Base-by-base conservation (phyloP, 2,797 vertebrate species). In the Tiaroga cobitis region DNA sequence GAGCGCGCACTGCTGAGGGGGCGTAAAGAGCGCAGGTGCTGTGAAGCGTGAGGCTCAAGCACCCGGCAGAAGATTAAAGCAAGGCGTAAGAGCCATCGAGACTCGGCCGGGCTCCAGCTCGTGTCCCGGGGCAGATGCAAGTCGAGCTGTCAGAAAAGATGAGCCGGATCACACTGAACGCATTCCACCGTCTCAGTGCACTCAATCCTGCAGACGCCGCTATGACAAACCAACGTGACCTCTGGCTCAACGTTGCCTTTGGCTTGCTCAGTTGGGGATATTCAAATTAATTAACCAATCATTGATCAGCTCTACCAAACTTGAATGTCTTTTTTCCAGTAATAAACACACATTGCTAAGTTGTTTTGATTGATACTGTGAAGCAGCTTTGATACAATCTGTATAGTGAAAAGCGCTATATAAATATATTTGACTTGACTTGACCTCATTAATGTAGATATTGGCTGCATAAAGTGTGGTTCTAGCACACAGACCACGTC, bases 21-120 rank as follows among this genome's bases (percentile, higher is more conserved):
- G 81, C 24, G 68, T 72, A 69, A 75, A 59, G 92, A 76, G 83
- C 85, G 85, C 93, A 94, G 92, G 92, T 93, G 93, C 93, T 90
- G 85, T 91, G 92, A 92, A 94, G 93, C 92, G 90, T 90, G 91
- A 90, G 88, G 87, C 89, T 90, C 88, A 89, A 89, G 91, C 91
- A 90, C 91, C 26, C 91, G 81, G 90, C 88, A 88, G 90, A 93
- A 94, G 94, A 95, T 95, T 93, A 96, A 95, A 94, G 93, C 91
- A 79, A 41, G 88, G 65, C 87, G 72, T 92, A 92, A 93, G 89
- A 67, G 89, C 89, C 82, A 29, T 86, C 88, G 91, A 94, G 91
- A 89, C 91, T 89, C 81, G 93, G 92, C 92, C 69, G 83, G 86
- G 8, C 88, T 92, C 93, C 91, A 92, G 90, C 83, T 54, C 54